Base-by-base conservation (phyloP, 2,888 invertebrate species). In the Eurytoma adleriae region DNA sequence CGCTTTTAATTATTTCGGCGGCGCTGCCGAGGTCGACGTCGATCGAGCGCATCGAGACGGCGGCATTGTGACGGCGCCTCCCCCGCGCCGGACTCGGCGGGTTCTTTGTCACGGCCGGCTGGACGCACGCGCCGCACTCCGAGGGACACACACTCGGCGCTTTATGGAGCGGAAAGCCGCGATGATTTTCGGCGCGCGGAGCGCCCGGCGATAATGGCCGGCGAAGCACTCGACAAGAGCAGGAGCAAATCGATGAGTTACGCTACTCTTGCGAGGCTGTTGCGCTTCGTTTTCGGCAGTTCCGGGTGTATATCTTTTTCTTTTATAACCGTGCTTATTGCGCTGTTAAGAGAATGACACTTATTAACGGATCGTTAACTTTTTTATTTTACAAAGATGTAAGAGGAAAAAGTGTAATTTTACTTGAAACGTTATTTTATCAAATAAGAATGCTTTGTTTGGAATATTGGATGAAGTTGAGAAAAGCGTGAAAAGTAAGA, bases 81-180 rank as follows among this genome's bases (percentile, higher is more conserved):
- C 57, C 27, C 73, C 40, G 24, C n/a, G 7, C 10, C 30, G n/a
- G 40, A n/a, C 62, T 56, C 57, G 48, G 13, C 2, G 40, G 40
- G 54, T 24, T 71, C 72, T 78, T 67, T 67, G 78, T 67, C 66
- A 72, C 67, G 78, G 66, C 16, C 66, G 66, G 24, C 59, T 50
- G 78, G 66, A 54, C 61, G 14, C 69, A 40, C 40, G 40, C 40
- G 54, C 14, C 54, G 54, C n/a, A n/a, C 13, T 54, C 14, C 13
- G 16, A 54, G 54, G n/a, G 54, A n/a, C 50, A 54, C 40, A 50
- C 64, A 24, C 56, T 20, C 68, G 57, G 24, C 14, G 64, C 69
- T 79, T 79, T 74, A 79, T 74, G 73, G 79, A 64, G 79, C 69
- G 79, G 68, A 79, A 79, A 74, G 74, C 74, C 74, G 74, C 79